Base-by-base conservation (phyloP, 1,140 invertebrate species). In the Babylonia areolata region DNA sequence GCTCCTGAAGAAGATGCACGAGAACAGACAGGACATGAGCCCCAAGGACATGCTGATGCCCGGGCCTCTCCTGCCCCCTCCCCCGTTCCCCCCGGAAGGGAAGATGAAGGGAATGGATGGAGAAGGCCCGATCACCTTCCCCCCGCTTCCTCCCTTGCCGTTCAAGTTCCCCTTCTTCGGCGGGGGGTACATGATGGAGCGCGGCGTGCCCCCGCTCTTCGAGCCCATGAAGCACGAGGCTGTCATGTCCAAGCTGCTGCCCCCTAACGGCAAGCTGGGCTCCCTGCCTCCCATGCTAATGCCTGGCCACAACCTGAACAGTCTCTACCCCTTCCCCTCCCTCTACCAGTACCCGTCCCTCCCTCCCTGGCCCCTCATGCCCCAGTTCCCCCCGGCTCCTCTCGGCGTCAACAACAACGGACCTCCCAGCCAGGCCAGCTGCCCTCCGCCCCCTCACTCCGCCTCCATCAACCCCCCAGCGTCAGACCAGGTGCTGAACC, bases 321-420 rank as follows among this genome's bases (percentile, higher is more conserved):
- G 23, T 87, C 92, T 39, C 86, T 92, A 84, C 89, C 89, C 79
- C 89, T 87, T 93, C 54, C 87, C 87, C 46, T 90, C 86, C 15
- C 85, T 93, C 71, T 92, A 91, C 54, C 92, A 91, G 77, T 93
- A 92, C 81, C 89, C 90, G 37, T 87, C 86, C 20, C 73, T 94
- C 23, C 89, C 93, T 35, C 81, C 69, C n/a, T 92, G 93, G 92
- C 91, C 91, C 33, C 87, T 93, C 87, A 92, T 90, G 75, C 91
- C 92, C 20, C 71, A 64, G 3, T 80, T 89, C 90, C 37, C 88
- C 83, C 84, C 35, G 73, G 71, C 28, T 2, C 77, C 46, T 9
- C 40, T 37, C 39, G 77, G 31, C 78, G 28, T 58, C 28, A 35
- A 31, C 82, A 89, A 37, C 87, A 85, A 86, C 78, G 73, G 17